phyloP scores from a whole-genome alignment of 2,888 invertebrate genomes.

The Polymixis lichenea region DNA sequence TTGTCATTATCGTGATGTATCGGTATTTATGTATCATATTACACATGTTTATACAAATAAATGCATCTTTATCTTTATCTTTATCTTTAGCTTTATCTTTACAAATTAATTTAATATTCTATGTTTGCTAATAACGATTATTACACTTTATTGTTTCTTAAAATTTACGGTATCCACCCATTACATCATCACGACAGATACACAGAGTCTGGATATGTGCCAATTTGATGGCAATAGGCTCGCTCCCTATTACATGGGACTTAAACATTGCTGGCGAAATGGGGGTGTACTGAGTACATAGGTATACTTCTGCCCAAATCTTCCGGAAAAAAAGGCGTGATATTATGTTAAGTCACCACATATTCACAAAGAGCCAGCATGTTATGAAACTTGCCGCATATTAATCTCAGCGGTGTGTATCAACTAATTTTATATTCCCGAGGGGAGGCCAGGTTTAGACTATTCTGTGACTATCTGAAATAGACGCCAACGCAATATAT shows the following conservation, averaged over 20 bases:
- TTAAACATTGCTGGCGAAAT: too few relatives aligned
- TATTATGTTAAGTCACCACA: background rate
- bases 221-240: too few relatives aligned
- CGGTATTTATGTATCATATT: too few relatives aligned
- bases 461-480: slow-evolving; percentile 39
- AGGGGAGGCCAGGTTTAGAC: slow-evolving; percentile 44
- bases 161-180: background rate
- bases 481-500: slow-evolving; percentile 38
- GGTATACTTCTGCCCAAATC: too few relatives aligned
- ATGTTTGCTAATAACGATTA: background rate
- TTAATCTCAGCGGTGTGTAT: slow-evolving; percentile 15
- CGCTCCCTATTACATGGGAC: too few relatives aligned
- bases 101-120: background rate
- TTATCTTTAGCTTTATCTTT: too few relatives aligned
- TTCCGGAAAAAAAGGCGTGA: too few relatives aligned
- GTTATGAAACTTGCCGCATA: background rate
- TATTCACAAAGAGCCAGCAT: background rate
- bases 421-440: slow-evolving; percentile 59
- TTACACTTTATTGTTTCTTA: background rate
- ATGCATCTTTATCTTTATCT: too few relatives aligned
- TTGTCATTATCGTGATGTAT: too few relatives aligned
- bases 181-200: background rate
- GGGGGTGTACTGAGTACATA: too few relatives aligned
- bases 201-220: too few relatives aligned
- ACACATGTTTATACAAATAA: too few relatives aligned